Evolutionary conservation across 1,140 invertebrate species (phyloP), one percentile per base, ranked within the genome.

Genomic region (Drosophila prosaltans): DNA sequence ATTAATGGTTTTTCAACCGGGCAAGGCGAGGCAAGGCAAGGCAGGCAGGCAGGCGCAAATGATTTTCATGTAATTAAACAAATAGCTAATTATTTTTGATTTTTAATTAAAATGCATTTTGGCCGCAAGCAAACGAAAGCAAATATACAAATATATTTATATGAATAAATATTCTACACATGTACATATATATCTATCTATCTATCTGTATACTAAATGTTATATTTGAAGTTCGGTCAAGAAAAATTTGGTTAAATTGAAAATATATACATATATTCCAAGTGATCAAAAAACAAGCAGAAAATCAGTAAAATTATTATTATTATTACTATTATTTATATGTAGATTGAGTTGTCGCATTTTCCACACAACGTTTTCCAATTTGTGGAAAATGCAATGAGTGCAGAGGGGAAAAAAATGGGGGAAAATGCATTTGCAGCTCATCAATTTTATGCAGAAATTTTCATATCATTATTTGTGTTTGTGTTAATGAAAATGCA

Each of bases 161-260:
- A 30, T 30, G 4, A 30, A 30, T 30, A 30, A 30, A 61, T 8
- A 48, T 3, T 21, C 21, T 8, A 48, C 5, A 48, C n/a, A 48
- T 21, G 16, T 21, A 21, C 4, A 45, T 76, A 72, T 11, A 51
- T 72, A 72, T 32, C 28, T 11, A 7, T 63, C 28, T 63, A 10
- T 63, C 1, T 28, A 64, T 58, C 45, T 55, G 3, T 36, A 36
- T 36, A 36, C 32, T 36, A 36, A 6, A 36, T 36, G 6, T 36
- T 36, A 36, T 36, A 36, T 36, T 62, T 81, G 70, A 73, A 72
- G 69, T 84, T 78, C 60, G 67, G 69, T 69, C 74, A 71, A 70
- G 75, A 88, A 88, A 88, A 88, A 89, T 88, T 83, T 36, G 32
- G 83, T 89, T 83, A 89, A 83, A 69, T 78, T 78, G 72, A 82